Evolutionary conservation across 2,113 vertebrate species (phyloP).

Genomic region (Mustela lutreola): DNA sequence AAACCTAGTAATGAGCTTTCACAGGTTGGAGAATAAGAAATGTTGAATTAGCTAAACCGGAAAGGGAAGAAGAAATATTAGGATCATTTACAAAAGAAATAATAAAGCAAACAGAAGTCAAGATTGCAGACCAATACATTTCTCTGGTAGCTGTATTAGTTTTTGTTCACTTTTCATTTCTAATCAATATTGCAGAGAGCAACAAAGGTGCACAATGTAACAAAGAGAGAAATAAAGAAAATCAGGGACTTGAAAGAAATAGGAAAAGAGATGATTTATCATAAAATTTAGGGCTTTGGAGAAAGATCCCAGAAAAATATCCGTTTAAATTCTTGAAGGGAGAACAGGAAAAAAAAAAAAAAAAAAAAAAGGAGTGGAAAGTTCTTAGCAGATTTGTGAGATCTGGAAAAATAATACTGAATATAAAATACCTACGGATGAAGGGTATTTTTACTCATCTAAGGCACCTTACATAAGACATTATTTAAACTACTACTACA

Average conservation of each 20-base stretch:
- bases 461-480: not conserved
- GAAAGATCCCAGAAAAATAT: not conserved
- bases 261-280: not conserved
- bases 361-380: not conserved
- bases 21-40: constrained; percentile 28
- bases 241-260: not conserved
- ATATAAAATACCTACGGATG: not conserved
- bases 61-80: constrained; percentile 67
- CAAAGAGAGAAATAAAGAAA: constrained; percentile 44
- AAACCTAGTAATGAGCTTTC: constrained; percentile 61
- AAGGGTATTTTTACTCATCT: constrained; percentile 33
- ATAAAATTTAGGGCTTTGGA: constrained; percentile 24
- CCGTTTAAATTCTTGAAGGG: constrained; percentile 55
- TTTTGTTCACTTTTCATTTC: constrained; percentile 60
- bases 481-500: constrained; percentile 13
- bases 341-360: not conserved
- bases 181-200: constrained; percentile 51
- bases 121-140: constrained; percentile 43
- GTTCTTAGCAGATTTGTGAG: constrained; percentile 19
- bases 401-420: constrained; percentile 45
- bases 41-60: constrained; percentile 59
- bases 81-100: constrained; percentile 61
- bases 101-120: constrained; percentile 61
- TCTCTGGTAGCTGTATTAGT: not conserved
- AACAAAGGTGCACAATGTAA: not conserved